These are phyloP conservation scores for Cheilosia scutellata DNA, from an alignment of 2,888 invertebrate genomes.

Conservation along the genomic window DNA sequence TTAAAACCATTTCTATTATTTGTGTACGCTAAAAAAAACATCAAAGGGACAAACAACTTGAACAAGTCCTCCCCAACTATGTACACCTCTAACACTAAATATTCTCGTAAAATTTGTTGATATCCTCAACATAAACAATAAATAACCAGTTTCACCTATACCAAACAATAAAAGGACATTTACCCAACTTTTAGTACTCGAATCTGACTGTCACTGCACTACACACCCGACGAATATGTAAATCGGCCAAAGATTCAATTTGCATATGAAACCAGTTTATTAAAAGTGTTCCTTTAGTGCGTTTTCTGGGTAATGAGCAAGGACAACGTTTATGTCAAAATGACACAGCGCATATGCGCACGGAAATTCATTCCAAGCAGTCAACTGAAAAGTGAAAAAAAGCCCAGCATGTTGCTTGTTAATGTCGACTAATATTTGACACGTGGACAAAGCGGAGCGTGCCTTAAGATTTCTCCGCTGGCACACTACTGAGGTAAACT, in stretches of 20 bases:
- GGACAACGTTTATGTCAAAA: slow-evolving; percentile 31
- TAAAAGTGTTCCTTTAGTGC: not conserved
- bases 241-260: slow-evolving; percentile 57
- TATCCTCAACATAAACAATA: slow-evolving; percentile 33
- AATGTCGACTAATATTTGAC: slow-evolving; percentile 68
- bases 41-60: slow-evolving; percentile 6
- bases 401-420: slow-evolving; percentile 71
- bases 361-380: slow-evolving; percentile 40
- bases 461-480: slow-evolving; percentile 52
- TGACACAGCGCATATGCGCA: slow-evolving; percentile 32
- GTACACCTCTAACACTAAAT: not conserved
- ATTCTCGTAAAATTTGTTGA: slow-evolving; percentile 18
- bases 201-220: slow-evolving; percentile 8
- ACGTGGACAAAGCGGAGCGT: slow-evolving; percentile 67
- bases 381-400: slow-evolving; percentile 57
- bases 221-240: slow-evolving; percentile 11
- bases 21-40: not conserved
- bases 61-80: slow-evolving; percentile 11
- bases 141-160: slow-evolving; percentile 46
- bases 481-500: slow-evolving; percentile 21
- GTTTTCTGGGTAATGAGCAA: slow-evolving; percentile 48
- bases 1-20: not conserved
- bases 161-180: slow-evolving; percentile 21
- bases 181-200: not conserved
- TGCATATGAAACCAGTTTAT: slow-evolving; percentile 66